A percentile compares a stretch with the other conserved stretches of the same genome.
These are phyloP conservation scores for Amphilophus citrinellus DNA, from an alignment of 2,113 vertebrate species.

Conservation along the genomic window DNA sequence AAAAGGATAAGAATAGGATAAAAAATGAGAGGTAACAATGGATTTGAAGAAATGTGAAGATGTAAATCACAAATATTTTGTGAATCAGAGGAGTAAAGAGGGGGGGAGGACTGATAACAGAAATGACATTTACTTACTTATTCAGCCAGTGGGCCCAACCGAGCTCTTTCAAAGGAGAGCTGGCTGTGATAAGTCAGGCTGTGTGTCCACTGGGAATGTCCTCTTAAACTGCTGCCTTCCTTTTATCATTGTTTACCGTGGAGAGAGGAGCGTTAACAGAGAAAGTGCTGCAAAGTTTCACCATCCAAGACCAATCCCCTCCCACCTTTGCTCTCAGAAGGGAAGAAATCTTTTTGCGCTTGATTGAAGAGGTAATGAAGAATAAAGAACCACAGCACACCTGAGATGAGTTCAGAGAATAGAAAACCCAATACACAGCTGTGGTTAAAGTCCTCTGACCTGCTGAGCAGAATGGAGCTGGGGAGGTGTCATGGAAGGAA, in stretches of 20 bases:
- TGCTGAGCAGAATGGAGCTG: not conserved
- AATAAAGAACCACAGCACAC: constrained; percentile 11
- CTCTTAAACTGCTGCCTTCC: constrained; percentile 21
- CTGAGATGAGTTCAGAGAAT: not conserved
- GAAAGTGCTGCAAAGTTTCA: constrained; percentile 19
- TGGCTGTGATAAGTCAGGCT: constrained; percentile 35
- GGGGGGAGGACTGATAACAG: constrained; percentile 27
- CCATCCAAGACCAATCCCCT: not conserved
- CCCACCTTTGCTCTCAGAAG: constrained; percentile 20
- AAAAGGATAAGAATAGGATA: not conserved
- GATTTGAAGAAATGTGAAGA: constrained; percentile 3
- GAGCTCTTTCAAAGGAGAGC: constrained; percentile 40
- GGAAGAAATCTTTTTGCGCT: not conserved
- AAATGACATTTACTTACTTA: constrained; percentile 57
- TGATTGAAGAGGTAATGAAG: constrained; percentile 43
- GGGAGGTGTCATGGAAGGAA: rapidly evolving
- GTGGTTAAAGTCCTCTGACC: not conserved
- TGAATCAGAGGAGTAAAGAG: not conserved
- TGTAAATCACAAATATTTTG: not conserved
- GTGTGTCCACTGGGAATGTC: constrained; percentile 35
- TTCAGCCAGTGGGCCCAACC: constrained; percentile 23
- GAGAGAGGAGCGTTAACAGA: constrained; percentile 16
- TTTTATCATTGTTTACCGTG: constrained; percentile 53
- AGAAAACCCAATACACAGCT: not conserved
- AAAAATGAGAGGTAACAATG: not conserved